Evolutionary conservation across 2,888 invertebrate genomes (phyloP).

Genomic region (Acrobasis repandana): DNA sequence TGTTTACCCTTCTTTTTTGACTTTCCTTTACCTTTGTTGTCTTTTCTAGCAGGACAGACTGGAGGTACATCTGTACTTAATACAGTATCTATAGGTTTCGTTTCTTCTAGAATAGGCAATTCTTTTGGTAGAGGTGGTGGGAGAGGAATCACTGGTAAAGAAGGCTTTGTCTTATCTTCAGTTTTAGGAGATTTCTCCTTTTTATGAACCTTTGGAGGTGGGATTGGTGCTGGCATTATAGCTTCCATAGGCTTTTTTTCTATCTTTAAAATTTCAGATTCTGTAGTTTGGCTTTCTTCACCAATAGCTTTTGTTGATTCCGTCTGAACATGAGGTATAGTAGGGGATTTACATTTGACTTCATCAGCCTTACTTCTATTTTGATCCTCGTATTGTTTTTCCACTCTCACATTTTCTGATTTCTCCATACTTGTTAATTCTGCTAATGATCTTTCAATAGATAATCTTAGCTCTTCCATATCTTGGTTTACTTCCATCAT

Average conservation of each 20-base stretch:
- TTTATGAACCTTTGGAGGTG: conserved; percentile 6
- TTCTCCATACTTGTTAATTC: conserved; percentile 66
- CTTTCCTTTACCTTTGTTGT: conserved; percentile 67
- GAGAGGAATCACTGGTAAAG: conserved; percentile 4
- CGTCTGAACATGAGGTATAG: neutral
- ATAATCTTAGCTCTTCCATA: conserved; percentile 69
- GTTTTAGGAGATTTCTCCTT: neutral
- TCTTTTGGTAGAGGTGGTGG: conserved; percentile 21
- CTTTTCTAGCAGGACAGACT: conserved; percentile 61
- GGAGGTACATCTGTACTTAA: conserved; percentile 31
- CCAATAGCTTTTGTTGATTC: neutral
- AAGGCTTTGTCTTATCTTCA: neutral
- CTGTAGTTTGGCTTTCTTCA: conserved; percentile 9
- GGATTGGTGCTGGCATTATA: conserved; percentile 1
- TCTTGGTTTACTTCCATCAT: conserved; percentile 74
- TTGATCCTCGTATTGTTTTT: conserved; percentile 41
- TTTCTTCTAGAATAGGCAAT: conserved; percentile 22
- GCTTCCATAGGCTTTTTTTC: conserved; percentile 18
- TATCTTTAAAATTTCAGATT: neutral
- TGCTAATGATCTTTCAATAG: conserved; percentile 72
- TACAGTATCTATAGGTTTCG: conserved; percentile 28
- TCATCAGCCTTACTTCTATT: conserved; percentile 26
- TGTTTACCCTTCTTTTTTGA: conserved; percentile 66
- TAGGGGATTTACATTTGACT: neutral
- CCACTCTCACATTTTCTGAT: conserved; percentile 49